Percentiles rank a stretch among this genome's conserved stretches.
Evolutionary conservation across 2,113 vertebrate genomes (phyloP).

Genomic region (Engraulis encrasicolus): DNA sequence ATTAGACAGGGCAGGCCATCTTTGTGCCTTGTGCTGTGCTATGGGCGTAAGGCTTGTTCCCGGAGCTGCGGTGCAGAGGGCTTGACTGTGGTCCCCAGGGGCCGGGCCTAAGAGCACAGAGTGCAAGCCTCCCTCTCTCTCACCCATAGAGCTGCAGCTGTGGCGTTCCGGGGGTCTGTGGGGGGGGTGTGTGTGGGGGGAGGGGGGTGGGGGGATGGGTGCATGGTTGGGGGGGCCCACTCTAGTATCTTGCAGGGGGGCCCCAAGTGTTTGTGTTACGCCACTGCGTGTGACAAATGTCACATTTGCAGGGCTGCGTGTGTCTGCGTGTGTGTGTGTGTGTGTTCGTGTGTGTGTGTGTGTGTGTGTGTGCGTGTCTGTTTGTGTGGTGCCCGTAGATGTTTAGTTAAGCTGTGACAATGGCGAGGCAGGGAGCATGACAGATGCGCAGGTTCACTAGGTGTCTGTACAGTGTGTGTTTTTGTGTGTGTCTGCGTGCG

Average conservation of each 20-base stretch:
- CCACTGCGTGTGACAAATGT: slow-evolving; percentile 14
- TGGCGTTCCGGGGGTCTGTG: too few relatives aligned
- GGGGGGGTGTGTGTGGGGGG: too few relatives aligned
- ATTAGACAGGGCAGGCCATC: background rate
- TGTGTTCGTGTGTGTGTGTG: too few relatives aligned
- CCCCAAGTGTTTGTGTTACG: too few relatives aligned
- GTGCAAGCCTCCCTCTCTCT: slow-evolving; percentile 47
- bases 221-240: too few relatives aligned
- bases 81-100: background rate
- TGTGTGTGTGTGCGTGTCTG: too few relatives aligned
- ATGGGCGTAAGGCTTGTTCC: background rate
- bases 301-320: slow-evolving; percentile 13
- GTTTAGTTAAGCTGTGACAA: background rate
- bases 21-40: too few relatives aligned
- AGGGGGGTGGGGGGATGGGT: too few relatives aligned
- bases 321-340: too few relatives aligned
- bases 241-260: too few relatives aligned
- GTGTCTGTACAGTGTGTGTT: background rate
- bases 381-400: too few relatives aligned
- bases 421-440: background rate
- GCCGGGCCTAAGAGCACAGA: background rate
- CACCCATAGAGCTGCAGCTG: too few relatives aligned
- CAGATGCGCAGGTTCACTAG: background rate
- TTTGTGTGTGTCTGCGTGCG: background rate
- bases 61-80: background rate